Evolutionary conservation across 1,140 invertebrate species (phyloP).

Genomic region (Drosophila varians): DNA sequence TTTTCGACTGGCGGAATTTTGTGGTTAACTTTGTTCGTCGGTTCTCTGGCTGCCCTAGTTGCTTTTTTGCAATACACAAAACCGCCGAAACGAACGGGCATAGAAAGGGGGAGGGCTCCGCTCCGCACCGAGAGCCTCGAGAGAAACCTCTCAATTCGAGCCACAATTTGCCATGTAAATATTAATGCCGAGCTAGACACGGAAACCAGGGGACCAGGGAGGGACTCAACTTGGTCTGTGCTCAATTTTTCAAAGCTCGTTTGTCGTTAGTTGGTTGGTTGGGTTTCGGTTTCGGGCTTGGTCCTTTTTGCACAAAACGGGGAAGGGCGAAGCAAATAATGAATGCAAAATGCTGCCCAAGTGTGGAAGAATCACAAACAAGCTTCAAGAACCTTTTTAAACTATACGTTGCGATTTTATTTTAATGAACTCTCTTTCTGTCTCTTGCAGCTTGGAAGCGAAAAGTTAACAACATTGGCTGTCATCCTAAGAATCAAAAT

Average conservation of each 20-base stretch:
- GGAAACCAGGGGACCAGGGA: slow-evolving; percentile 1
- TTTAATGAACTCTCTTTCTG: background rate
- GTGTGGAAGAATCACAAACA: slow-evolving; percentile 33
- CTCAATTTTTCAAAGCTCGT: slow-evolving; percentile 79
- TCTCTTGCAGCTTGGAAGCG: slow-evolving; percentile 31
- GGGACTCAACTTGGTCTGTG: slow-evolving; percentile 31
- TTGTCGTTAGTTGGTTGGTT: slow-evolving; percentile 58
- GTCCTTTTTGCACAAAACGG: too few relatives aligned
- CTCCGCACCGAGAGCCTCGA: slow-evolving; percentile 14
- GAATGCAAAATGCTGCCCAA: slow-evolving; percentile 77
- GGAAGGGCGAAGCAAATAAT: too few relatives aligned
- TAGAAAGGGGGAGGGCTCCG: slow-evolving; percentile 17
- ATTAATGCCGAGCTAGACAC: slow-evolving; percentile 67
- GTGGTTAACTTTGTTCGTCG: slow-evolving; percentile 11
- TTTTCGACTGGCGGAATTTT: slow-evolving; percentile 68
- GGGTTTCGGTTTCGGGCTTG: slow-evolving; percentile 8
- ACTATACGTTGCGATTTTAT: slow-evolving; percentile 20
- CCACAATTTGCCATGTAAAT: slow-evolving; percentile 79
- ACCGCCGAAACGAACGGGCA: slow-evolving; percentile 55
- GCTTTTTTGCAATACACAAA: slow-evolving; percentile 63
- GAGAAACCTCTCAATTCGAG: slow-evolving; percentile 53
- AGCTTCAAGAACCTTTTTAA: background rate
- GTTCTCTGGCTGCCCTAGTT: slow-evolving; percentile 21
- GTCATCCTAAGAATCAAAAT: slow-evolving; percentile 8
- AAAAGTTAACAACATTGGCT: background rate